These are phyloP conservation scores for Manacus vitellinus DNA, from an alignment of 2,113 vertebrate genomes.

Conservation along the genomic window DNA sequence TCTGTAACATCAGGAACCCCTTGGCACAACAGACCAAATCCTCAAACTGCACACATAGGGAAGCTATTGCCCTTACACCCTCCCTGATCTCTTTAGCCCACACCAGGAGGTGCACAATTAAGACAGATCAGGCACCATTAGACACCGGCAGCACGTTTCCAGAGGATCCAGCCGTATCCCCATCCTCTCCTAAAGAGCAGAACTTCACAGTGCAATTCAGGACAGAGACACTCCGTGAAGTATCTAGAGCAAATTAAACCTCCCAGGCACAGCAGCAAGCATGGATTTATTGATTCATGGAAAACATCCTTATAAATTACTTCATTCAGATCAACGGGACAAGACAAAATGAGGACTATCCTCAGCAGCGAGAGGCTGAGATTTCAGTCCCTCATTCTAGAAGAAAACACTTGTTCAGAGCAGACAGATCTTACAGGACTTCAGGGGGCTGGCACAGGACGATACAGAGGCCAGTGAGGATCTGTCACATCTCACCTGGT, in stretches of 20 bases:
- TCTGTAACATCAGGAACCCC: not conserved
- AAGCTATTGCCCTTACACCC: not conserved
- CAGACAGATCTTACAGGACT: not conserved
- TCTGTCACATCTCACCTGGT: not conserved
- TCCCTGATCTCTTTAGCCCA: not conserved
- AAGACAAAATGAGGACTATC: constrained; percentile 18
- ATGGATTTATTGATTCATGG: constrained; percentile 54
- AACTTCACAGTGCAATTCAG: not conserved
- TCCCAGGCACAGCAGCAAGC: constrained; percentile 25
- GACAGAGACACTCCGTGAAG: not conserved
- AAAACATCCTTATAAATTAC: constrained; percentile 44
- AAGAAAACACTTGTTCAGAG: not conserved
- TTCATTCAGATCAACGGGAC: not conserved
- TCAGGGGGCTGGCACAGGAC: accelerated
- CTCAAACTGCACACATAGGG: not conserved
- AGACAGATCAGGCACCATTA: not conserved
- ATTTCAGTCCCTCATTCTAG: not conserved
- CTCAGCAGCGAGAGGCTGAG: not conserved
- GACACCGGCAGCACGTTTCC: accelerated
- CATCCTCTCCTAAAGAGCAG: not conserved
- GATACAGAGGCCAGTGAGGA: not conserved
- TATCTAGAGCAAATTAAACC: constrained; percentile 49
- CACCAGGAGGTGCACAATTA: not conserved
- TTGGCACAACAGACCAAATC: not conserved
- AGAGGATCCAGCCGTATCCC: not conserved